These are phyloP conservation scores for Apamea epomidion DNA, from an alignment of 2,888 invertebrate species.

Conservation along the genomic window DNA sequence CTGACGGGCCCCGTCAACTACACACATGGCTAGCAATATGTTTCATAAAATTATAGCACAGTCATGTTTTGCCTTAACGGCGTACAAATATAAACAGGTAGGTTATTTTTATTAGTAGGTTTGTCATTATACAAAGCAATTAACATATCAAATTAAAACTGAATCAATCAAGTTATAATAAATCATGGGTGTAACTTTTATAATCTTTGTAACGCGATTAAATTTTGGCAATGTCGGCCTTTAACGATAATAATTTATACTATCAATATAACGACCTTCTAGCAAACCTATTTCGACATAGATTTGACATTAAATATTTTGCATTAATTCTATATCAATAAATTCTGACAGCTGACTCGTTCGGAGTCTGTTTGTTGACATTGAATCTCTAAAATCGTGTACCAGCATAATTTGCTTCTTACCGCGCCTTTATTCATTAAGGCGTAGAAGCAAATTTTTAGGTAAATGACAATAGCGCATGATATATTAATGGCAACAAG, in stretches of 20 bases:
- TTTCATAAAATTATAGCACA: too few species aligned
- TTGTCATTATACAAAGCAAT: too few species aligned
- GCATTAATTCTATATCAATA: constrained; percentile 34
- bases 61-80: too few species aligned
- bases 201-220: constrained; percentile 16
- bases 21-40: too few species aligned
- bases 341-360: constrained; percentile 21
- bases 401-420: background rate
- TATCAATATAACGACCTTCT: constrained; percentile 38
- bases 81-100: too few species aligned
- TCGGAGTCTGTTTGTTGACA: constrained; percentile 26
- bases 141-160: too few species aligned
- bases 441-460: background rate
- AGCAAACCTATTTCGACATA: constrained; percentile 13
- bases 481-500: background rate
- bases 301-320: constrained; percentile 19
- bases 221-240: constrained; percentile 15
- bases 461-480: background rate
- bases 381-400: constrained; percentile 35
- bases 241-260: constrained; percentile 9
- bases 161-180: too few species aligned
- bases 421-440: background rate
- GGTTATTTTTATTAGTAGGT: too few species aligned
- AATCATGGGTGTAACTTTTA: background rate
- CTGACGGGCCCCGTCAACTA: too few species aligned